phyloP scores from a whole-genome alignment of 2,797 vertebrate genomes.

The Leptodactylus fallax region DNA sequence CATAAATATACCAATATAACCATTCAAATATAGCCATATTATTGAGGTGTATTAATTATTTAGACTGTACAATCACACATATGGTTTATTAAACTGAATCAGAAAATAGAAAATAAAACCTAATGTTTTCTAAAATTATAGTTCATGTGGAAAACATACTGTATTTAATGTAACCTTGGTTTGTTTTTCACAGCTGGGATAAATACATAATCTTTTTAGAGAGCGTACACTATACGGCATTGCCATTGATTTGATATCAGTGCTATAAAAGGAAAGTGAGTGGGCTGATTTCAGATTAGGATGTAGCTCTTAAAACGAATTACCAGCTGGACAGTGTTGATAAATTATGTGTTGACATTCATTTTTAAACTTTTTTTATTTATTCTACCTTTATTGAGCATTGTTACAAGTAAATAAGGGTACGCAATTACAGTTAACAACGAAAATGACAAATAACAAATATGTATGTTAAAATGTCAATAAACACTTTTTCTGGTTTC shows the following conservation, averaged over 20 bases:
- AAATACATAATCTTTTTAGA: conserved; percentile 50
- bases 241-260: conserved; percentile 52
- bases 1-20: too few species aligned
- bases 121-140: background rate
- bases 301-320: conserved; percentile 44
- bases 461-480: too few species aligned
- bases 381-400: too few species aligned
- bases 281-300: conserved; percentile 53
- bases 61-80: background rate
- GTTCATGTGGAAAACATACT: background rate
- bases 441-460: too few species aligned
- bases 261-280: conserved; percentile 35
- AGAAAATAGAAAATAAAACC: background rate
- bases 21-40: too few species aligned
- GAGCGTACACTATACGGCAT: background rate
- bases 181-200: conserved; percentile 50
- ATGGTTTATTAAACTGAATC: background rate
- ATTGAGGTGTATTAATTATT: background rate
- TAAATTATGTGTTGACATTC: conserved; percentile 45
- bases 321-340: conserved; percentile 51
- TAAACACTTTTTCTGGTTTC: too few species aligned
- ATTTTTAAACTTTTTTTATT: conserved; percentile 9
- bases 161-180: conserved; percentile 27
- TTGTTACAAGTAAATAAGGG: too few species aligned
- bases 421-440: too few species aligned